Base-by-base conservation (phyloP, 64 coral and sea anemone genomes). In the Montipora cactus region DNA sequence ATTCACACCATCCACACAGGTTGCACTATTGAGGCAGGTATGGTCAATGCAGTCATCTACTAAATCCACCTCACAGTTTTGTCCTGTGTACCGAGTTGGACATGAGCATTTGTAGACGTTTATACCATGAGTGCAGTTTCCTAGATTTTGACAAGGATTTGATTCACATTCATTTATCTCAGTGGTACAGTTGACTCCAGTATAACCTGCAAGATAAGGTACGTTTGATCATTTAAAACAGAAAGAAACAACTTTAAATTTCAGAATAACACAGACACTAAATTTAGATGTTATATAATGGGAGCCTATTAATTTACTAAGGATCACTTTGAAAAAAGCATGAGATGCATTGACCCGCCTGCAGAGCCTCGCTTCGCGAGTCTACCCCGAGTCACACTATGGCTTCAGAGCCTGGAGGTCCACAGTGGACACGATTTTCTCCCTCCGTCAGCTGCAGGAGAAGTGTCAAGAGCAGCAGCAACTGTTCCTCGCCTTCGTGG, bases 1-100 rank as follows among this genome's bases (percentile, higher is more conserved):
- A 74, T 98, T 96, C 46, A 95, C 44, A 59, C 77, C 88, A 74
- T 97, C 95, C 3, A 91, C 16, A 81, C 95, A 97, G 11, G 92
- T 91, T 53, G 95, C 95, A 82, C 88, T 94, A 45, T 87, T 87
- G 58, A 88, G 70, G 67, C 95, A 97, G 55, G 78, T 44, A 47
- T 91, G 75, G 49, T 57, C 47, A 22, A 76, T 47, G 46, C 95
- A 97, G 69, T 97, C 95, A 66, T 94, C 76, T 44, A 93, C 71
- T 44, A 78, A 76, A 78, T 96, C 90, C 45, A 71, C 20, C 61
- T 92, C 91, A 59, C 95, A 96, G 28, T 57, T 92, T 37, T 59
- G 52, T 4, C 95, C 95, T 22, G 88, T 90, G 74, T 90, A 96
- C 64, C 95, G 81, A 70, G 78, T 0, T 52, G 80, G 91, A 48